Percentiles rank a stretch among this genome's conserved stretches.
These are phyloP conservation scores for Oscheius sp. DNA, from an alignment of 2,888 invertebrate species.

Conservation along the genomic window DNA sequence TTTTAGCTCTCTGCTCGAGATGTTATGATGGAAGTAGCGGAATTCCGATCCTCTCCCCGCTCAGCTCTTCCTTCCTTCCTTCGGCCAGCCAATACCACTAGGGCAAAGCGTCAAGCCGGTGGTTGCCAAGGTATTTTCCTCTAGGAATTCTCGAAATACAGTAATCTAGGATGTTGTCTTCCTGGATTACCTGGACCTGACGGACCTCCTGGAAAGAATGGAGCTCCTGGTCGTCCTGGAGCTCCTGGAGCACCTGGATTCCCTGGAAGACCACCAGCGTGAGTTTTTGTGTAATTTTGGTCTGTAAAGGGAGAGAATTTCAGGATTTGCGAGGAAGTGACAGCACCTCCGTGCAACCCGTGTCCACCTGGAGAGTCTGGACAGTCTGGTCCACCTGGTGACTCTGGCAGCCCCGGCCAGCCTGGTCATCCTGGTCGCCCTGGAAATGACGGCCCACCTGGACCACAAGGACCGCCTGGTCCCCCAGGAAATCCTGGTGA, in stretches of 20 bases:
- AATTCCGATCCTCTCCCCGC: constrained; percentile 57
- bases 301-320: too few relatives aligned
- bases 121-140: constrained; percentile 45
- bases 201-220: constrained; percentile 67
- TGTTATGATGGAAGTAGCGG: constrained; percentile 68
- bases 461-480: constrained; percentile 66
- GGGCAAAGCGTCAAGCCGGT: constrained; percentile 52
- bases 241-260: constrained; percentile 69
- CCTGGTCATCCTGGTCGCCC: constrained; percentile 63
- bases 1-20: constrained; percentile 69
- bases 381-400: constrained; percentile 61
- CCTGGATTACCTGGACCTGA: constrained; percentile 65
- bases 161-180: too few relatives aligned
- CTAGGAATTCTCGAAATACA: too few relatives aligned
- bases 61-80: constrained; percentile 50
- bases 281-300: too few relatives aligned
- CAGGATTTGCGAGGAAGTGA: constrained; percentile 68
- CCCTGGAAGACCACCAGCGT: constrained; percentile 69
- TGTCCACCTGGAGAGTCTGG: constrained; percentile 69
- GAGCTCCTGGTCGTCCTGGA: constrained; percentile 68
- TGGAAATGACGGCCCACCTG: constrained; percentile 69
- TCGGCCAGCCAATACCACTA: constrained; percentile 49
- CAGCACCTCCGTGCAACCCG: constrained; percentile 68
- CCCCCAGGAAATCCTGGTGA: constrained; percentile 65
- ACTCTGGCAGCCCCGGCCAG: constrained; percentile 53